Percentiles rank a stretch among this genome's conserved stretches.
Conservation (phyloP, 1,140 invertebrate genomes). For the Pseudachorutes palmiensis region DNA sequence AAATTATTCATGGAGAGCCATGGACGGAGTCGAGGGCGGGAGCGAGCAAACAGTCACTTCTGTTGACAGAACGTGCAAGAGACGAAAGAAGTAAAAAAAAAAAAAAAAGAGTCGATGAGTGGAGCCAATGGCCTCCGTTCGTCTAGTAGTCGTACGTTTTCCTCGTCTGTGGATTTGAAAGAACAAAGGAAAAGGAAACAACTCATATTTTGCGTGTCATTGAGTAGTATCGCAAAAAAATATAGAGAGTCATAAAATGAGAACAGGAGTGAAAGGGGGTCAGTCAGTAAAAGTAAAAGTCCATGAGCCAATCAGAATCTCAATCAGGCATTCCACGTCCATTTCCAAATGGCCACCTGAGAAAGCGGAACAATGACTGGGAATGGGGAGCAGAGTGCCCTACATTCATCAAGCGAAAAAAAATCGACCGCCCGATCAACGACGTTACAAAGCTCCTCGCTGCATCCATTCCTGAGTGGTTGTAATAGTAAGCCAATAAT, state of each 20-base stretch:
- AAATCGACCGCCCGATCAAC: too few species aligned
- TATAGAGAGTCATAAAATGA: slow-evolving; percentile 14
- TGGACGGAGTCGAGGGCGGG: background rate
- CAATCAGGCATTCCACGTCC: background rate
- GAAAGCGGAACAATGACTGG: background rate
- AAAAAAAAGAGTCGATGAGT: background rate
- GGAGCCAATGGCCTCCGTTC: background rate
- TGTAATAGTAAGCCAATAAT: too few species aligned
- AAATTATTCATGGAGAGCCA: background rate
- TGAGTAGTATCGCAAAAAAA: slow-evolving; percentile 29
- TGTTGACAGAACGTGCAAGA: background rate
- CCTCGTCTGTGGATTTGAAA: slow-evolving; percentile 2
- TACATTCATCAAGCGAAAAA: too few species aligned
- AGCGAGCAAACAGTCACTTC: background rate
- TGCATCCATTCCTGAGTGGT: too few species aligned
- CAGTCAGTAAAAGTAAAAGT: background rate
- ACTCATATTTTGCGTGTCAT: slow-evolving; percentile 36
- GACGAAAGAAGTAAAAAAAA: too few species aligned
- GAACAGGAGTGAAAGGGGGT: background rate
- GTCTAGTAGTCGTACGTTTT: too few species aligned
- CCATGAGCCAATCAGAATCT: background rate
- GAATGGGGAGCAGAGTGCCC: too few species aligned
- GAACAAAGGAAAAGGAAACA: slow-evolving; percentile 10
- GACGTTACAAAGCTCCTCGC: too few species aligned
- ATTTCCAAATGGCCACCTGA: background rate